Conservation (phyloP, 2,113 vertebrate genomes). For the Agapornis roseicollis region DNA sequence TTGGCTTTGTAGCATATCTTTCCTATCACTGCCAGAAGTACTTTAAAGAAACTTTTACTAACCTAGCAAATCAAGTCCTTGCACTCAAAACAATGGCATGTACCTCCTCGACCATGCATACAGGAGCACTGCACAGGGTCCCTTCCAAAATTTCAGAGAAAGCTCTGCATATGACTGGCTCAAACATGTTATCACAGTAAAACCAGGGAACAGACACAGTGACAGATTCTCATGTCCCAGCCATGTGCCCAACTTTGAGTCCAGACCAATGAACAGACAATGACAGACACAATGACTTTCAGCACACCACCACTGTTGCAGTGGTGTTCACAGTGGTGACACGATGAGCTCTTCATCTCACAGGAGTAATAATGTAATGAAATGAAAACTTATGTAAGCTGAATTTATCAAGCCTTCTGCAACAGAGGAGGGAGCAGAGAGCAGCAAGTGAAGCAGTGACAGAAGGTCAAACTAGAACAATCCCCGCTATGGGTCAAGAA, state of each 20-base stretch:
- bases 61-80: neutral
- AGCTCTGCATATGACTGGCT: neutral
- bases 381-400: neutral
- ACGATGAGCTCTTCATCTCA: neutral
- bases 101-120: neutral
- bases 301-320: neutral
- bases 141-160: neutral
- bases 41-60: neutral
- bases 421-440: neutral
- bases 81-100: neutral
- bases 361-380: neutral
- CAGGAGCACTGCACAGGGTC: neutral
- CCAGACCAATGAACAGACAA: neutral
- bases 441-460: neutral
- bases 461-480: neutral
- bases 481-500: neutral
- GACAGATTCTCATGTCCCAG: neutral
- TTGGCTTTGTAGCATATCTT: neutral
- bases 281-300: fast-evolving
- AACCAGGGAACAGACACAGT: neutral
- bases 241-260: neutral
- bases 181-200: neutral
- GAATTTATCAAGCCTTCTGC: neutral
- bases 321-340: neutral
- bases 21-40: neutral